These are phyloP conservation scores for Sebastes hubbsi DNA, from an alignment of 2,797 vertebrate species.

Conservation along the genomic window DNA sequence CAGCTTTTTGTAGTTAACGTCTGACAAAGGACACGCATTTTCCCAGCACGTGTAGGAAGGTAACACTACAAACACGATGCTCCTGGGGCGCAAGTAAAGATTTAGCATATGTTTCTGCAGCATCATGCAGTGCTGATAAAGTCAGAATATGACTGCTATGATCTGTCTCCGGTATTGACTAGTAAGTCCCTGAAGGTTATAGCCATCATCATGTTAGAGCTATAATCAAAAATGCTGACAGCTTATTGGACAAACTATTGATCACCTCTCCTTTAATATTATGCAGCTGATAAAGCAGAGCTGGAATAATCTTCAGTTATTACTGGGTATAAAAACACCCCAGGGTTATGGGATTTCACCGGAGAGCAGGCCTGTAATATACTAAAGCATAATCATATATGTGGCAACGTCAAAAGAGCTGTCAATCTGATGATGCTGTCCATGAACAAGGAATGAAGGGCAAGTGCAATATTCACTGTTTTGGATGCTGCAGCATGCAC, in stretches of 20 bases:
- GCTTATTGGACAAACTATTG: constrained; percentile 81
- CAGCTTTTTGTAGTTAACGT: constrained; percentile 12
- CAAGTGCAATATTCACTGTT: background rate
- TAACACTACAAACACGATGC: constrained; percentile 13
- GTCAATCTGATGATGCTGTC: background rate
- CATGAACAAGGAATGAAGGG: constrained; percentile 12
- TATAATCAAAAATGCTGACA: constrained; percentile 83
- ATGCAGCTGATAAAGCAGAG: constrained; percentile 70
- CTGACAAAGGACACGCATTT: constrained; percentile 6
- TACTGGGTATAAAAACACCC: constrained; percentile 49
- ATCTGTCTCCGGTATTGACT: constrained; percentile 70
- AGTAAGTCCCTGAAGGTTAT: constrained; percentile 74
- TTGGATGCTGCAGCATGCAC: background rate
- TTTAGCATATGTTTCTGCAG: constrained; percentile 34
- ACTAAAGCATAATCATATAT: background rate
- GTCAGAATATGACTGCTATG: constrained; percentile 59
- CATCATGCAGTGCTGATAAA: constrained; percentile 62
- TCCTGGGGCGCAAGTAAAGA: constrained; percentile 1
- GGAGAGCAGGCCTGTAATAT: constrained; percentile 17
- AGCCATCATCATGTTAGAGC: constrained; percentile 76
- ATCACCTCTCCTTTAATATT: constrained; percentile 76
- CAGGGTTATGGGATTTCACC: constrained; percentile 12
- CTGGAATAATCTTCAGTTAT: constrained; percentile 64
- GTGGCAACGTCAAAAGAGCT: constrained; percentile 2
- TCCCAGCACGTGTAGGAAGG: constrained; percentile 4